Evolutionary conservation across 2,113 vertebrate genomes (phyloP), one percentile per base, ranked within the genome.

Genomic region (Cichladusa arquata): DNA sequence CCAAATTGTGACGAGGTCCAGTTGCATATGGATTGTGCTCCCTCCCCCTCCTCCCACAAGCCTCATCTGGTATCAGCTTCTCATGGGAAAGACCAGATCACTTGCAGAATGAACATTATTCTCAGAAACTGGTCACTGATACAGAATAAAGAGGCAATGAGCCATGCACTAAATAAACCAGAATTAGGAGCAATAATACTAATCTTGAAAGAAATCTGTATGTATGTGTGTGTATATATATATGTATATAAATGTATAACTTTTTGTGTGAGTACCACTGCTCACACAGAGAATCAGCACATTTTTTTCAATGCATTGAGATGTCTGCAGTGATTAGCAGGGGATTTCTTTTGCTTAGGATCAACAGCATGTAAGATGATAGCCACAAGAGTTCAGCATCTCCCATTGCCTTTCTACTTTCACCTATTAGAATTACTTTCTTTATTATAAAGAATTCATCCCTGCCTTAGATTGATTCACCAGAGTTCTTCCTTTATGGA

Each of bases 181-280:
- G 45, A 13, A 84, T 40, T 31, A 78, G 40, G 42, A 51, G 72
- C 53, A 89, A 11, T 33, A 90, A 28, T 4, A 74, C 29, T 58
- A 28, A 78, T 64, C 57, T 29, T 56, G 38, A 62, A 67, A 84
- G 6, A 86, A 38, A 86, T 19, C 50, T 1, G 3, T 31, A 3
- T 9, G 3, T 28, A 2, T 9, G 7, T 28, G 3, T 31, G 2
- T 9, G 3, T 28, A 2, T 9, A 6, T 28, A 2, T 19, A 17
- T 17, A 40, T 4, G 34, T 11, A 45, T 7, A 71, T 20, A 45
- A 3, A 81, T 4, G 56, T 1, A 0, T 24, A n/a, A 56, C 7
- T 26, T 74, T 48, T 28, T 66, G 31, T 38, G 13, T 11, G 50
- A 86, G 29, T n/a, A 47, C 25, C 40, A 29, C 0, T 61, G 29